Base-by-base conservation (phyloP, 1,140 invertebrate species). In the Melanaphis sacchari region DNA sequence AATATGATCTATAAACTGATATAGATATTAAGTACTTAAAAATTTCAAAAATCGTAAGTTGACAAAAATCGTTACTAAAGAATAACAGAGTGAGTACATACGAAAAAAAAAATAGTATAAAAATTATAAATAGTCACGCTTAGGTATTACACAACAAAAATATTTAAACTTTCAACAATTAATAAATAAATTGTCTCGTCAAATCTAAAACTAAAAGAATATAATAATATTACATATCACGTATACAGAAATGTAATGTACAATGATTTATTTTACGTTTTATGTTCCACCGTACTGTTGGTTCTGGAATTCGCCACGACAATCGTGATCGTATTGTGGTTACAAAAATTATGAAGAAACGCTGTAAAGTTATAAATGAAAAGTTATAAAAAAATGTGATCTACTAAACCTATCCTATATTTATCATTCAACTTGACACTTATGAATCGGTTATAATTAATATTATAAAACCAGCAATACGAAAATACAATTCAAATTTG, bases 201-300 rank as follows among this genome's bases (percentile, higher is more conserved):
- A 87, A 46, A 46, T 43, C 18, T 87, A 43, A n/a, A 43, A 49
- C 41, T 31, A n/a, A 46, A 87, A 43, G 31, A 46, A 46, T 46
- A n/a, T 84, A 40, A 24, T 31, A 85, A 24, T 84, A 26, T 41
- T 54, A 54, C 26, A 9, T 59, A 76, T n/a, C 18, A 76, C 21
- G 15, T 18, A 76, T 76, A 36, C 2, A n/a, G 36, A 76, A 76
- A 87, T 87, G n/a, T 36, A 87, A 49, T 26, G 31, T 40, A 41
- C 31, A 46, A 87, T 49, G 15, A 87, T 87, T 87, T 87, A 87
- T 49, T 87, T 87, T 43, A 87, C 43, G 31, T 87, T 49, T 49
- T 87, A 43, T 87, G 36, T 87, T 87, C 43, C 49, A n/a, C n/a
- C 31, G n/a, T 76, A 66, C 59, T 66, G 59, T 87, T 21, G 31